phyloP scores from a whole-genome alignment of 1,140 invertebrate genomes.

The Zaprionus davidi region DNA sequence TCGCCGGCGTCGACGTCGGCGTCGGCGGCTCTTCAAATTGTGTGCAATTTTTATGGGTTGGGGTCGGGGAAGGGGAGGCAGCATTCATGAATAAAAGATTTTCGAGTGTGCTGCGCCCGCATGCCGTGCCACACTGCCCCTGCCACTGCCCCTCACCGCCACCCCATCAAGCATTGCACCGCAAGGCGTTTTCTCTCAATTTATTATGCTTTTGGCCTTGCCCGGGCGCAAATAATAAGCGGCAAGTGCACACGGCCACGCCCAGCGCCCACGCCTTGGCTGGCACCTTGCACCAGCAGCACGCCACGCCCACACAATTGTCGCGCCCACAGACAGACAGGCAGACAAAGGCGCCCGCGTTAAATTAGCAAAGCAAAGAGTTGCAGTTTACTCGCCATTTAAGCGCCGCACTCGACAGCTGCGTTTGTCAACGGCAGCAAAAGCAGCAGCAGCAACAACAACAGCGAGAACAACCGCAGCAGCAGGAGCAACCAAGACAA shows the following conservation, averaged over 20 bases:
- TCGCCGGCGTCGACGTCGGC: not conserved
- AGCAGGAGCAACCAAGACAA: not conserved
- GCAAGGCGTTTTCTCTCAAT: conserved; percentile 47
- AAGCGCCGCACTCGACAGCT: conserved; percentile 75
- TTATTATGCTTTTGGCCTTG: conserved; percentile 78
- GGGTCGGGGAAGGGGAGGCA: not conserved
- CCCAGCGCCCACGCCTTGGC: conserved; percentile 35
- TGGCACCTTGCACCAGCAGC: conserved; percentile 42
- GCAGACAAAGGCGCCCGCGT: conserved; percentile 38
- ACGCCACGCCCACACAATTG: conserved; percentile 70
- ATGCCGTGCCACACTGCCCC: not conserved
- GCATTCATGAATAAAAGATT: conserved; percentile 82
- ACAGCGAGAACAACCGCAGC: not conserved
- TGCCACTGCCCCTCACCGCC: not conserved
- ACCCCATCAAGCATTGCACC: not conserved
- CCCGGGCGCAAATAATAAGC: conserved; percentile 80
- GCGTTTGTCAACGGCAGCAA: conserved; percentile 67
- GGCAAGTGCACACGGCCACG: conserved; percentile 73
- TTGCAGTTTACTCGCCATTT: conserved; percentile 82
- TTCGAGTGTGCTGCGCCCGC: conserved; percentile 46
- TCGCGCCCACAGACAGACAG: conserved; percentile 7
- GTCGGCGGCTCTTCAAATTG: conserved; percentile 66
- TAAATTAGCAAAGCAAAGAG: conserved; percentile 80
- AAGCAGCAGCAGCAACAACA: conserved; percentile 24
- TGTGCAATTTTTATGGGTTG: conserved; percentile 75